A percentile compares a stretch with the other conserved stretches of the same genome.
Conservation (phyloP, 2,113 vertebrate genomes). For the Vicugna pacos region DNA sequence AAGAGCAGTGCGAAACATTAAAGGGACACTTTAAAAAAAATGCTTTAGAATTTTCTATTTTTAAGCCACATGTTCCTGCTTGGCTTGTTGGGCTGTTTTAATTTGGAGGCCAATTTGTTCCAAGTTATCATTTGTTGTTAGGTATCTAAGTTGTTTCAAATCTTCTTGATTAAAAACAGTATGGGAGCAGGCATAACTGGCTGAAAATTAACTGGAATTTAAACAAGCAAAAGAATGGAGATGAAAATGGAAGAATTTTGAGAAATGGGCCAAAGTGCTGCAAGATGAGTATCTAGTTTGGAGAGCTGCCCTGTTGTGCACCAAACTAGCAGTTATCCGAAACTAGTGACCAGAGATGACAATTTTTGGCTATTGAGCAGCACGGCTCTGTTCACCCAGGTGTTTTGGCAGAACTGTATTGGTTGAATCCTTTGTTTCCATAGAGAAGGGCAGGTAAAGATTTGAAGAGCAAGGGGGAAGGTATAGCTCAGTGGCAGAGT, state of each 20-base stretch:
- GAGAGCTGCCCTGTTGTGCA: neutral
- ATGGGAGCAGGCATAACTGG: neutral
- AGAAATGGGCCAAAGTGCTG: neutral
- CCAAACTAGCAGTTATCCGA: neutral
- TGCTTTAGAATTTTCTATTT: neutral
- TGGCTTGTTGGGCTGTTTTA: neutral
- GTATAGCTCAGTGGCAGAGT: too few relatives aligned
- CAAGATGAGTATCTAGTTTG: neutral
- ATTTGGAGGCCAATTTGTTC: slow-evolving; percentile 6
- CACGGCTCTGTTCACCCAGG: neutral
- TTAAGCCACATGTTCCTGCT: neutral
- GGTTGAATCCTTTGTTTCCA: neutral
- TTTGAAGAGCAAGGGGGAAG: neutral
- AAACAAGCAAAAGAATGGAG: neutral
- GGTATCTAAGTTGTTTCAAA: slow-evolving; percentile 3
- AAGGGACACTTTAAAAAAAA: neutral
- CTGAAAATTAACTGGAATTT: slow-evolving; percentile 48
- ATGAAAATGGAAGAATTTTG: slow-evolving; percentile 31
- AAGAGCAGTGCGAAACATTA: neutral
- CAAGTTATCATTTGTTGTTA: slow-evolving; percentile 22
- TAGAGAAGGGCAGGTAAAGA: neutral
- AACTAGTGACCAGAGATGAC: neutral
- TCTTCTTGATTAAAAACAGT: slow-evolving; percentile 27
- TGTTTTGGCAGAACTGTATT: neutral
- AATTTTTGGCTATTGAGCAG: neutral